Percentiles rank a stretch among this genome's conserved stretches.
Conservation (phyloP, 2,888 invertebrate species). For the Acronicta aceris region DNA sequence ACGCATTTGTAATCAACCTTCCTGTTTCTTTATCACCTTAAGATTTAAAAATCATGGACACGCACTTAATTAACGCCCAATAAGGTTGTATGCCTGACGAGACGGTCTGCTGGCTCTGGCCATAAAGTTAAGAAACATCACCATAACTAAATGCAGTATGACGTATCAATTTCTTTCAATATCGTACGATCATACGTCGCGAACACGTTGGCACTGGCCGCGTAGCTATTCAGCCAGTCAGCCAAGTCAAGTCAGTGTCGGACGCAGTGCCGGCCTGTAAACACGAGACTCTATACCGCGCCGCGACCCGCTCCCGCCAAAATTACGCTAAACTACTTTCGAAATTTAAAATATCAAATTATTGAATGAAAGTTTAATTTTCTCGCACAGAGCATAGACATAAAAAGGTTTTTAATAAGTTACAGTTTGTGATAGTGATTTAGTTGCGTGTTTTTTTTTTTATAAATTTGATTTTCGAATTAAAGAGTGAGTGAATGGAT, state of each 20-base stretch:
- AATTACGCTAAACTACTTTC: conserved; percentile 55
- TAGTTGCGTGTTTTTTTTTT: conserved; percentile 19
- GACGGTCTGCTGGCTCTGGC: background rate
- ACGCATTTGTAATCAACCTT: background rate
- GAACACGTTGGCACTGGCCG: conserved; percentile 54
- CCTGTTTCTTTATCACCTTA: background rate
- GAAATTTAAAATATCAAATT: conserved; percentile 35
- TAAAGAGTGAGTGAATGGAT: conserved; percentile 51
- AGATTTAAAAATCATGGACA: background rate
- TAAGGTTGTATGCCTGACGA: background rate
- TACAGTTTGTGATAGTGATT: conserved; percentile 37
- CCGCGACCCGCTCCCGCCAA: conserved; percentile 49
- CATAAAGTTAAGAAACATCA: conserved; percentile 1
- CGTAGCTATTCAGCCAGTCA: conserved; percentile 28
- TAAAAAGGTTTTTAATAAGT: conserved; percentile 14
- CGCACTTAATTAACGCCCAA: background rate
- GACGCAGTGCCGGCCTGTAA: conserved; percentile 47
- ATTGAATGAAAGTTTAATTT: conserved; percentile 39
- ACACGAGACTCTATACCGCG: conserved; percentile 9
- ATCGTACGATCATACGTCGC: conserved; percentile 54
- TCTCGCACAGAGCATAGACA: background rate
- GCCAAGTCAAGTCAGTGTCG: conserved; percentile 42
- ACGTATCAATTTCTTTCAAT: conserved; percentile 49
- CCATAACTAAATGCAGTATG: conserved; percentile 42
- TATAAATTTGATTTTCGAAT: conserved; percentile 22